Base-by-base conservation (phyloP, 2,797 vertebrate genomes). In the Macropus fuliginosus region DNA sequence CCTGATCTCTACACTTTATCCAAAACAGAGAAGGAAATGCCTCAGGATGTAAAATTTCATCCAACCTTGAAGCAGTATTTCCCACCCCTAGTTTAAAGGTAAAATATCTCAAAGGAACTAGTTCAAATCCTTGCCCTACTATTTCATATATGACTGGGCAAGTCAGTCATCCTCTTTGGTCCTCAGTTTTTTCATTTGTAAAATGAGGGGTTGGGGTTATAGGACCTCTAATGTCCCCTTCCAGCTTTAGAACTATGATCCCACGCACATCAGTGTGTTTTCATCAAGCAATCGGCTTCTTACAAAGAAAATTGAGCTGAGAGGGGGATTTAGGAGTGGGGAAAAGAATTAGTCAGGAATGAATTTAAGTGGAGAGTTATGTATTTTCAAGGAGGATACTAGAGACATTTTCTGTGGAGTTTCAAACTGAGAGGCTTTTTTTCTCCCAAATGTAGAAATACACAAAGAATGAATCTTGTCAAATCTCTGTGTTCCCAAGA, bases 361-460 rank as follows among this genome's bases (percentile, higher is more conserved):
- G 55, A 95, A 96, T 94, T 91, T 95, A 95, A 95, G 91, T 87
- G 40, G 62, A 91, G 94, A 96, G 92, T 91, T 50, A 18, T 57
- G 91, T 94, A 91, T 96, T 97, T 97, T 95, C 96, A 95, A 95
- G 96, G 93, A 54, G 95, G 56, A 93, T 92, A 95, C 54, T 91
- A 95, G 94, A 94, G 91, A 50, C 94, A 50, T 95, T 96, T 97
- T 98, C 74, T 93, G 66, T n/a, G 34, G 97, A 96, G 95, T 96
- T 96, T 21, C 56, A 95, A 62, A 93, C 93, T 95, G 55, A 92
- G 91, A 96, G 96, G 18, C 55, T 93, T 54, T 94, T 97, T 96
- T 95, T 96, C 96, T 96, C 94, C 91, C 95, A 95, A 97, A 94
- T 92, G 92, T 91, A 95, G 34, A 14, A 12, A 27, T 92, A 16